These are phyloP conservation scores for Oscheius sp. DNA, from an alignment of 2,888 invertebrate species.

Conservation along the genomic window DNA sequence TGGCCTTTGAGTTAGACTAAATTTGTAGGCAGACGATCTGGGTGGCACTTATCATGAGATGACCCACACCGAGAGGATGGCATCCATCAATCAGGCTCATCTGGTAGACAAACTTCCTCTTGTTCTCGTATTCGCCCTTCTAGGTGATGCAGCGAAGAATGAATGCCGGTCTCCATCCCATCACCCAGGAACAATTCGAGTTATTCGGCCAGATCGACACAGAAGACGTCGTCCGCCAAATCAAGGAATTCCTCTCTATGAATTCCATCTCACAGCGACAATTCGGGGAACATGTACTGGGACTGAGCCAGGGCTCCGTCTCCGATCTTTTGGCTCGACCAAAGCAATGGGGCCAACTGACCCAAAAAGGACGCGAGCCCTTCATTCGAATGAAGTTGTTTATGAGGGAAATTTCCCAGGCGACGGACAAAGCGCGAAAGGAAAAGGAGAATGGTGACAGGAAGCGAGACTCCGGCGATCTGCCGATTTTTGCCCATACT, in stretches of 20 bases:
- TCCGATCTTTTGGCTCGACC: slow-evolving; percentile 95
- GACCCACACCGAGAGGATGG: slow-evolving; percentile 38
- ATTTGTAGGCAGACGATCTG: slow-evolving; percentile 34
- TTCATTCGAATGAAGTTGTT: slow-evolving; percentile 99
- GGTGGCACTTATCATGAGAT: slow-evolving; percentile 34
- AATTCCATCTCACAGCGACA: slow-evolving; percentile 88
- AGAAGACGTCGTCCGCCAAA: slow-evolving; percentile 87
- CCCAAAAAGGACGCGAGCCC: slow-evolving; percentile 88
- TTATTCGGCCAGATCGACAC: slow-evolving; percentile 93
- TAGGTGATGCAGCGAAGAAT: slow-evolving; percentile 50
- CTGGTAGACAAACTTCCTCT: background rate
- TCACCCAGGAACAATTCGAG: slow-evolving; percentile 98
- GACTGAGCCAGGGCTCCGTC: slow-evolving; percentile 94
- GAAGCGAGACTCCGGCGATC: background rate
- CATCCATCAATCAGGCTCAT: slow-evolving; percentile 39
- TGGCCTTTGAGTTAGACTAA: slow-evolving; percentile 1
- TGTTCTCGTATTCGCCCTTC: too few relatives aligned
- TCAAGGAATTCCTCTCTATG: slow-evolving; percentile 76
- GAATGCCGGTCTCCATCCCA: slow-evolving; percentile 87
- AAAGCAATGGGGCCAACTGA: slow-evolving; percentile 99
- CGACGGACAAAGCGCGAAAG: slow-evolving; percentile 75
- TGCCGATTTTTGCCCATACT: slow-evolving; percentile 13
- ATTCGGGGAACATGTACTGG: slow-evolving; percentile 97
- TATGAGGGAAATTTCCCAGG: slow-evolving; percentile 75
- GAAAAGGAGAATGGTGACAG: slow-evolving; percentile 74